Evolutionary conservation across 2,888 invertebrate species (phyloP).

Genomic region (Phania funesta): DNA sequence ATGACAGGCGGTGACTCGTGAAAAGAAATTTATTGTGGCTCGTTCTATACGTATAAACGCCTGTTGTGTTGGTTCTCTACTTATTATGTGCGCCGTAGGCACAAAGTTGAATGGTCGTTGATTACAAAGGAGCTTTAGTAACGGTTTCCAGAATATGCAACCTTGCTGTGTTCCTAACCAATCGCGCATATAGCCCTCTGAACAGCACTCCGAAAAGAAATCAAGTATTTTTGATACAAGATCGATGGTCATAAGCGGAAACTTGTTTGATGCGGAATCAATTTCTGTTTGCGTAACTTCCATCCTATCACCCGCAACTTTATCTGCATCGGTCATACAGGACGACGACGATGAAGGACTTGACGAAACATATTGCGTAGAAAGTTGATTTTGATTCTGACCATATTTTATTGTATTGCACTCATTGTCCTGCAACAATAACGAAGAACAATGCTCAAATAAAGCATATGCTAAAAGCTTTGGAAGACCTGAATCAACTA

Average conservation of each 20-base stretch:
- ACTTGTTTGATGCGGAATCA: constrained; percentile 2
- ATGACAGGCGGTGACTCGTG: constrained; percentile 92
- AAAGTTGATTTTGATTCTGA: constrained; percentile 17
- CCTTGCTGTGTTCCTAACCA: constrained; percentile 92
- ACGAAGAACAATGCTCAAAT: constrained; percentile 79
- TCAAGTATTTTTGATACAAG: constrained; percentile 86
- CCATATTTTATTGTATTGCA: constrained; percentile 55
- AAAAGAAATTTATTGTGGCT: constrained; percentile 90
- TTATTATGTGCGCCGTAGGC: constrained; percentile 58
- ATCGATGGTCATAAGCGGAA: constrained; percentile 82
- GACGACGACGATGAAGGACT: constrained; percentile 4
- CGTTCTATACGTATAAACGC: constrained; percentile 85
- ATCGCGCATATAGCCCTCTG: constrained; percentile 90
- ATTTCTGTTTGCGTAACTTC: constrained; percentile 52
- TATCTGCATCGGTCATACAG: constrained; percentile 81
- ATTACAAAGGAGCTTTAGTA: constrained; percentile 88
- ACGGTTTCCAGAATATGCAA: constrained; percentile 91
- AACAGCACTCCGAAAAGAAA: constrained; percentile 90
- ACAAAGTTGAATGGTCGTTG: constrained; percentile 80
- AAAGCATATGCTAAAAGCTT: constrained; percentile 84
- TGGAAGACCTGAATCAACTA: constrained; percentile 89
- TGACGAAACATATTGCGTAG: background rate
- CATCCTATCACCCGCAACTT: constrained; percentile 75
- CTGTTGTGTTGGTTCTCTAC: constrained; percentile 77
- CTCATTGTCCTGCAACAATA: constrained; percentile 72